Percentiles rank a stretch among this genome's conserved stretches.
These are phyloP conservation scores for Manis pentadactyla DNA, from an alignment of 2,797 vertebrate species.

Conservation along the genomic window DNA sequence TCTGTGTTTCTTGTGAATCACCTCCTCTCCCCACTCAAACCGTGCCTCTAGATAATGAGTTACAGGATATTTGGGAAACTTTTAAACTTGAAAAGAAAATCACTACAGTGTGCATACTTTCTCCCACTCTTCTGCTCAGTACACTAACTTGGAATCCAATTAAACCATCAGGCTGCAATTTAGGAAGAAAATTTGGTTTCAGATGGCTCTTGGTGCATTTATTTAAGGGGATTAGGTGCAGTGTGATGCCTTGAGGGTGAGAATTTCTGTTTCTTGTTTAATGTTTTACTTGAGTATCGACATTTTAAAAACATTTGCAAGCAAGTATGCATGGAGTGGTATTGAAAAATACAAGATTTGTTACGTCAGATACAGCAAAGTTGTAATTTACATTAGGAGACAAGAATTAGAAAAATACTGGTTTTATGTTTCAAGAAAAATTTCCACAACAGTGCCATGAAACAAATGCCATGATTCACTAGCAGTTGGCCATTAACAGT, in stretches of 20 bases:
- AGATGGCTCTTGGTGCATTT: neutral
- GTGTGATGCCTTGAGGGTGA: neutral
- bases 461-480: neutral
- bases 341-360: neutral
- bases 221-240: neutral
- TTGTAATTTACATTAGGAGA: neutral
- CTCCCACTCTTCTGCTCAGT: neutral
- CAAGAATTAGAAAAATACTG: conserved; percentile 17
- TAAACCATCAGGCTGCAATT: neutral
- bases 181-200: conserved; percentile 5
- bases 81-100: neutral
- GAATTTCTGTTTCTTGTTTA: neutral
- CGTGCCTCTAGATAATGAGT: neutral
- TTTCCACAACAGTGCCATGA: neutral
- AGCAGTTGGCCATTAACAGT: neutral
- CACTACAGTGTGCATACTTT: neutral
- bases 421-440: neutral
- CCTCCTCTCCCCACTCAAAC: neutral
- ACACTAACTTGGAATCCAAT: neutral
- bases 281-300: neutral
- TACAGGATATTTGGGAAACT: neutral
- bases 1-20: neutral
- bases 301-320: conserved; percentile 22
- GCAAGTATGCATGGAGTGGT: neutral
- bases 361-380: neutral